These are phyloP conservation scores for Dicyrtoma fusca DNA, from an alignment of 2,888 invertebrate genomes.

Conservation along the genomic window DNA sequence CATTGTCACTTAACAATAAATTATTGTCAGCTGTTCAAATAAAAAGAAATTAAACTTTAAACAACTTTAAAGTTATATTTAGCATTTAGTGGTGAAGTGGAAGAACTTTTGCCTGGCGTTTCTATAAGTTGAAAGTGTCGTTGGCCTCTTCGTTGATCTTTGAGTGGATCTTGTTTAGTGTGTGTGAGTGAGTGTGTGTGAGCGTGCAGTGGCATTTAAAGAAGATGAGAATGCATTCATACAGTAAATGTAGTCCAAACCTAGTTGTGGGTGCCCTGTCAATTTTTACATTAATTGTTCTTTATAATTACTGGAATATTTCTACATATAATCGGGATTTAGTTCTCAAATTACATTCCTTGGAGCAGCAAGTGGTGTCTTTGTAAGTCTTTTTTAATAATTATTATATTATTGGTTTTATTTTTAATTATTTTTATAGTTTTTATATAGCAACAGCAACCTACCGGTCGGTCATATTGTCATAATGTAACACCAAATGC, in stretches of 20 bases:
- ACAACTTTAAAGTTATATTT: too few species aligned
- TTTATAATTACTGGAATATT: conserved; percentile 56
- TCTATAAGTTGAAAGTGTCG: neutral
- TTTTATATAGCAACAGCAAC: neutral
- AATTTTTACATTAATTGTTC: conserved; percentile 52
- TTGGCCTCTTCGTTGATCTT: neutral
- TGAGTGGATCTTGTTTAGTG: too few species aligned
- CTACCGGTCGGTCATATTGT: too few species aligned
- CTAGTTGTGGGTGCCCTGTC: conserved; percentile 52
- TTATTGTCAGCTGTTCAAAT: too few species aligned
- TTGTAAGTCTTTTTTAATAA: conserved; percentile 45
- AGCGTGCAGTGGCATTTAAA: neutral
- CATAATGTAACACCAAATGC: too few species aligned
- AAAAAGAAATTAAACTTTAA: too few species aligned
- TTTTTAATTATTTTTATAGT: neutral
- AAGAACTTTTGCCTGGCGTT: too few species aligned
- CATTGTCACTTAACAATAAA: too few species aligned
- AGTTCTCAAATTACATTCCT: conserved; percentile 45
- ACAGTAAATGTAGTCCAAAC: conserved; percentile 55
- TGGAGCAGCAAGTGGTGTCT: conserved; percentile 52
- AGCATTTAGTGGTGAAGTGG: too few species aligned
- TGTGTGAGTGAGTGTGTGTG: too few species aligned
- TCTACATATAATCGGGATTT: conserved; percentile 53
- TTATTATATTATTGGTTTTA: neutral
- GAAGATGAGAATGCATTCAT: conserved; percentile 56